Evolutionary conservation across 1,140 invertebrate genomes (phyloP), one percentile per base, ranked within the genome.

Genomic region (Stenopsyche tienmushanensis): DNA sequence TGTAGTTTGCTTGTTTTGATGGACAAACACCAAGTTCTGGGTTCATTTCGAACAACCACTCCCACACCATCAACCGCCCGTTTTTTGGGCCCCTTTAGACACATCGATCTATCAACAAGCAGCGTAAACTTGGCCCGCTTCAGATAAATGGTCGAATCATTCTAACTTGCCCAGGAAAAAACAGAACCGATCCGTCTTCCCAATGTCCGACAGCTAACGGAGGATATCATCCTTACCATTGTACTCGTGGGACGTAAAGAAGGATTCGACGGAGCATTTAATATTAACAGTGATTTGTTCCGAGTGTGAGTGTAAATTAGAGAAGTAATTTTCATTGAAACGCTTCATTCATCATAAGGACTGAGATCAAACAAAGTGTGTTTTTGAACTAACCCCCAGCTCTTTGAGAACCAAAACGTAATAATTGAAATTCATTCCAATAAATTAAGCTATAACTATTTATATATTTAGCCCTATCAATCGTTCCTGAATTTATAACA

Each of bases 151-250:
- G 15, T 13, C 2, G 15, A 2, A 23, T n/a, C n/a, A n/a, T n/a
- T n/a, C n/a, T n/a, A n/a, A n/a, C n/a, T n/a, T n/a, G n/a, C n/a
- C n/a, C n/a, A n/a, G 23, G 34, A 57, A 57, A 57, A 57, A 57
- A 15, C 21, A 7, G 21, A 42, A 39, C 34, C 54, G 23, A 57
- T 57, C 54, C 21, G 54, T 57, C 54, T 57, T 57, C 17, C 10
- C 1, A 13, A 42, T 21, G 54, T 57, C 54, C 18, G 15, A 57
- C 20, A 42, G 54, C 44, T 57, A 17, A 23, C 54, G 34, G 1
- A 23, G 15, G 44, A 57, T 13, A 42, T 42, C 44, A 57, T 54
- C 52, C n/a, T n/a, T n/a, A n/a, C n/a, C n/a, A n/a, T n/a, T n/a
- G n/a, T 29, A 3, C 13, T 44, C 18, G 41, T 13, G 13, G 13